A percentile compares a stretch with the other conserved stretches of the same genome.
Evolutionary conservation across 2,888 invertebrate species (phyloP).

Genomic region (Parascotia fuliginaria): DNA sequence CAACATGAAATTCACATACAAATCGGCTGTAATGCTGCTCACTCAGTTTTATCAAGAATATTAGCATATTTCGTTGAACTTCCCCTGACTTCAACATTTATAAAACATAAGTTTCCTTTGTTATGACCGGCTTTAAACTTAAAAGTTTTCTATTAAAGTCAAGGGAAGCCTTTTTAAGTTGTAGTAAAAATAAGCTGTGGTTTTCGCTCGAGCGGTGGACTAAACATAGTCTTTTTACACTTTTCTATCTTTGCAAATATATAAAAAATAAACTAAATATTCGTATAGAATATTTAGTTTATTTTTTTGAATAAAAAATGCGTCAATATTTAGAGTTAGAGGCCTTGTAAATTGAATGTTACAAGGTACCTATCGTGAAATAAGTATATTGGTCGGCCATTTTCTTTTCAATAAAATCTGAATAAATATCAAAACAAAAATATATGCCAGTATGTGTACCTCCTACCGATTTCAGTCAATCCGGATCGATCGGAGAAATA

Average conservation of each 20-base stretch:
- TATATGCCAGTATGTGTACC: too few species aligned
- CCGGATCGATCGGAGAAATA: too few species aligned
- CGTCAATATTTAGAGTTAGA: too few species aligned
- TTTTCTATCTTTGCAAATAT: background rate
- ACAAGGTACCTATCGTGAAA: too few species aligned
- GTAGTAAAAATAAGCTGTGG: constrained; percentile 12
- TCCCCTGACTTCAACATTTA: constrained; percentile 30
- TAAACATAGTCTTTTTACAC: background rate
- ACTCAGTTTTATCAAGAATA: constrained; percentile 35
- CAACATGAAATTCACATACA: constrained; percentile 10
- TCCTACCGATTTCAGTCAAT: too few species aligned
- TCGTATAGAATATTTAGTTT: too few species aligned
- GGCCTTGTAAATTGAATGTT: too few species aligned
- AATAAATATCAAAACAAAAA: too few species aligned
- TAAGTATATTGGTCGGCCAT: too few species aligned
- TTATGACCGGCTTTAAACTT: constrained; percentile 29
- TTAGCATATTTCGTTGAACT: constrained; percentile 46
- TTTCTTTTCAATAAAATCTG: too few species aligned
- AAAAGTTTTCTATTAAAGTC: constrained; percentile 41
- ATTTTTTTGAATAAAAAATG: too few species aligned
- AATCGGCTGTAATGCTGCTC: constrained; percentile 17
- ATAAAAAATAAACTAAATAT: too few species aligned
- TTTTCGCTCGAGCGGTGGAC: background rate
- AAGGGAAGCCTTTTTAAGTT: constrained; percentile 36
- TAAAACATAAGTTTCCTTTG: constrained; percentile 47